phyloP scores from a whole-genome alignment of 2,113 vertebrate genomes.

The Jacana jacana region DNA sequence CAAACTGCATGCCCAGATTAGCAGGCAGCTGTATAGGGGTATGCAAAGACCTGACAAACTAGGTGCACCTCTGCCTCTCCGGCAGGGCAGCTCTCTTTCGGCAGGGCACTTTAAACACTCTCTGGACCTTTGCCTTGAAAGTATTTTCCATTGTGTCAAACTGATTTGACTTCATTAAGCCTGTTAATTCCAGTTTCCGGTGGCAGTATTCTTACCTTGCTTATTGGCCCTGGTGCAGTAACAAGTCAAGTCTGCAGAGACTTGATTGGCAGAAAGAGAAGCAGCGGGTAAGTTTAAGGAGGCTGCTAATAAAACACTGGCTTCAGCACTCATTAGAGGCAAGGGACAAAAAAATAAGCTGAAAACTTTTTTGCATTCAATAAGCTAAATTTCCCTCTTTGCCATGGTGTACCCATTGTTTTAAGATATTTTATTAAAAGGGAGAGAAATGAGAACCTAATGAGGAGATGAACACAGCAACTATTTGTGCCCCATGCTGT shows the following conservation, averaged over 20 bases:
- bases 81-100: neutral
- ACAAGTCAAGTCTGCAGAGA: neutral
- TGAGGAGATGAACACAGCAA: neutral
- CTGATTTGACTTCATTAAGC: neutral
- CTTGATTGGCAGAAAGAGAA: neutral
- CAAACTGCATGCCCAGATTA: neutral
- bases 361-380: neutral
- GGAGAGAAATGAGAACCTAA: neutral
- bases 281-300: neutral
- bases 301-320: neutral
- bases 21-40: neutral
- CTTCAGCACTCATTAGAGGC: neutral
- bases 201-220: neutral
- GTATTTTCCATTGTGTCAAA: neutral
- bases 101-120: neutral
- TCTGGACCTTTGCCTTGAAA: neutral
- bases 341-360: neutral
- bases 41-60: neutral
- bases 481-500: neutral
- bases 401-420: neutral
- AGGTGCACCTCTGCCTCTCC: neutral
- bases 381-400: neutral
- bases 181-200: rapidly evolving
- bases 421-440: neutral
- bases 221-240: neutral